These are phyloP conservation scores for Drosophila paranaensis DNA, from an alignment of 2,888 invertebrate species.

Conservation along the genomic window DNA sequence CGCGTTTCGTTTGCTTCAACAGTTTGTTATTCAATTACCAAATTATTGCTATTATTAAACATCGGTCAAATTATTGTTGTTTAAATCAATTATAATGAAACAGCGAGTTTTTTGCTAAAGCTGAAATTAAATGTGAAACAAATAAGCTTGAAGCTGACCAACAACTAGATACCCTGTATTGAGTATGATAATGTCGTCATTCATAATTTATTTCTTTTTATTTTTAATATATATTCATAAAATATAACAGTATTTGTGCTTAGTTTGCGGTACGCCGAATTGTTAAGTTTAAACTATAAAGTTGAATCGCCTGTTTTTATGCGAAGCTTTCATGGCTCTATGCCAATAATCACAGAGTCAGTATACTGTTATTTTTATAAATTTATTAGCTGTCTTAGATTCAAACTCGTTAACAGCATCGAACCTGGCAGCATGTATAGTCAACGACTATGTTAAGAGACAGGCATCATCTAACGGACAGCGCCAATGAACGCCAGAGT, in stretches of 20 bases:
- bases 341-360: background rate
- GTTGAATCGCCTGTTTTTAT: background rate
- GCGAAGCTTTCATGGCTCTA: background rate
- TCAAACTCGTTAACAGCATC: background rate
- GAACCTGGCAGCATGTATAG: background rate
- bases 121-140: constrained; percentile 10
- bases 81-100: constrained; percentile 1
- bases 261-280: too few relatives aligned
- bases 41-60: constrained; percentile 8
- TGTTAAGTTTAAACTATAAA: too few relatives aligned
- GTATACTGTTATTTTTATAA: background rate
- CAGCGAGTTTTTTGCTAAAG: background rate
- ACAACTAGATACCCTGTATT: constrained; percentile 2
- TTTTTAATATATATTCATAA: too few relatives aligned
- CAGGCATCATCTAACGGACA: background rate
- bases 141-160: background rate
- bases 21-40: background rate
- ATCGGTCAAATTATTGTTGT: background rate
- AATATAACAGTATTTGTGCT: background rate
- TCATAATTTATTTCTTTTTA: too few relatives aligned
- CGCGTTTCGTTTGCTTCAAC: background rate
- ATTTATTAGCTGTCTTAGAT: background rate
- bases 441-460: background rate
- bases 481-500: background rate
- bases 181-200: background rate